These are phyloP conservation scores for Acheta domesticus DNA, from an alignment of 2,888 invertebrate species.

Conservation along the genomic window DNA sequence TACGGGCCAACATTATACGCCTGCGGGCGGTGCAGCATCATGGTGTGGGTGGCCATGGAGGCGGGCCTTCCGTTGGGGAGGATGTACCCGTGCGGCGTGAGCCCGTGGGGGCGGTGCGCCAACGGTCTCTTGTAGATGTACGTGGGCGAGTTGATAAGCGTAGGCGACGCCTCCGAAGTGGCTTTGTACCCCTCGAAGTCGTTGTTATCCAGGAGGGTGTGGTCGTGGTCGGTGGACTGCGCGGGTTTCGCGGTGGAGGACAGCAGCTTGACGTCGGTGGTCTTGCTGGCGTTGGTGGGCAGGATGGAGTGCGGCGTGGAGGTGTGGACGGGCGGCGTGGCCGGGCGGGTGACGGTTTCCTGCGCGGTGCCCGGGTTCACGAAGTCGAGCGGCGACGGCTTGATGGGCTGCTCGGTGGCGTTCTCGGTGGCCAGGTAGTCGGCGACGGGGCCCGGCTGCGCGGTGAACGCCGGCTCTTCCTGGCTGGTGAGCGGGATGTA, in stretches of 20 bases:
- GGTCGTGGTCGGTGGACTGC: not conserved
- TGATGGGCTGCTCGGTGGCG: not conserved
- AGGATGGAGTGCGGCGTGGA: not conserved
- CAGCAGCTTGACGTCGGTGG: not conserved
- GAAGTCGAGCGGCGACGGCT: not conserved
- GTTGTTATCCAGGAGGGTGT: not conserved
- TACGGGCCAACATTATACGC: slow-evolving; percentile 35
- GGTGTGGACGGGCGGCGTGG: not conserved
- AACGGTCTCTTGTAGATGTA: slow-evolving; percentile 19
- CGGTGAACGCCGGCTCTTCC: not conserved
- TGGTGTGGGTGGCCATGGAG: slow-evolving; percentile 26
- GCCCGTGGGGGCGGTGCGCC: not conserved
- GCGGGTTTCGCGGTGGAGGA: not conserved
- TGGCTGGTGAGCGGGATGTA: slow-evolving; percentile 22
- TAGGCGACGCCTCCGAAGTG: not conserved
- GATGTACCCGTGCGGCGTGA: not conserved
- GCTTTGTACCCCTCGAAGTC: not conserved
- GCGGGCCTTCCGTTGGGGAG: slow-evolving; percentile 12
- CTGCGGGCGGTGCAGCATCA: slow-evolving; percentile 35
- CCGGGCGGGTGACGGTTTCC: not conserved
- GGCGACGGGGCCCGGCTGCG: not conserved
- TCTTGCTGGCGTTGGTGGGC: not conserved
- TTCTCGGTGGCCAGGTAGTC: not conserved
- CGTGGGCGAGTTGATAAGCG: not conserved
- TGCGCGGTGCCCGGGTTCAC: not conserved